Percentiles rank a stretch among this genome's conserved stretches.
Conservation (phyloP, 2,797 vertebrate genomes). For the Merluccius polli region DNA sequence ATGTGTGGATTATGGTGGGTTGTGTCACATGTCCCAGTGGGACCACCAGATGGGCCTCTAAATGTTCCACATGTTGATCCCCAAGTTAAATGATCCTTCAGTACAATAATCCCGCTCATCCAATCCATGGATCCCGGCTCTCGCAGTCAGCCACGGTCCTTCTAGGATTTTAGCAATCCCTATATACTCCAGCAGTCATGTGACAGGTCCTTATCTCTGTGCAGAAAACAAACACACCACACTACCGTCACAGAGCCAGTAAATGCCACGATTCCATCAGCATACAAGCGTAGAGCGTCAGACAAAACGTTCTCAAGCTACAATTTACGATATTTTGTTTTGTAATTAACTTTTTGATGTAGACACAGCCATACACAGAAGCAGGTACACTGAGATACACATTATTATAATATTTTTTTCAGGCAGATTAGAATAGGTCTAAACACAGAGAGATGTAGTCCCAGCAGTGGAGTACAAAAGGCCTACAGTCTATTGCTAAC, state of each 20-base stretch:
- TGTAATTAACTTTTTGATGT: not conserved
- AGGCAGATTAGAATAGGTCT: not conserved
- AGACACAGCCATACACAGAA: slow-evolving; percentile 14
- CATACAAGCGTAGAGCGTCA: not conserved
- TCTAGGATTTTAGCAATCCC: slow-evolving; percentile 33
- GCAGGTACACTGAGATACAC: not conserved
- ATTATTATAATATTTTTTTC: not conserved
- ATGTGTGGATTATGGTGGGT: slow-evolving; percentile 40
- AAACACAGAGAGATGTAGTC: not conserved
- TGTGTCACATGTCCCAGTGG: slow-evolving; percentile 45
- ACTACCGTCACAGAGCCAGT: not conserved
- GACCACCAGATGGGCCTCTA: slow-evolving; percentile 65
- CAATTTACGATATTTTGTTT: not conserved
- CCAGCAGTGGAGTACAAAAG: not conserved
- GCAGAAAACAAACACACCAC: slow-evolving; percentile 21
- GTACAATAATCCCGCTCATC: slow-evolving; percentile 67
- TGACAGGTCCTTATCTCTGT: not conserved
- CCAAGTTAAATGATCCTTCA: slow-evolving; percentile 69
- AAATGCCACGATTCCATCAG: not conserved
- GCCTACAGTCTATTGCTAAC: not conserved
- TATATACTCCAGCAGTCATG: slow-evolving; percentile 25
- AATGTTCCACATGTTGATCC: slow-evolving; percentile 65
- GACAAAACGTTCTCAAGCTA: not conserved
- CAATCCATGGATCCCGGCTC: slow-evolving; percentile 51
- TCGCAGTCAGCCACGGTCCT: slow-evolving; percentile 36